Evolutionary conservation across 2,888 invertebrate species (phyloP), one percentile per base, ranked within the genome.

Genomic region (Lamproptera curius): DNA sequence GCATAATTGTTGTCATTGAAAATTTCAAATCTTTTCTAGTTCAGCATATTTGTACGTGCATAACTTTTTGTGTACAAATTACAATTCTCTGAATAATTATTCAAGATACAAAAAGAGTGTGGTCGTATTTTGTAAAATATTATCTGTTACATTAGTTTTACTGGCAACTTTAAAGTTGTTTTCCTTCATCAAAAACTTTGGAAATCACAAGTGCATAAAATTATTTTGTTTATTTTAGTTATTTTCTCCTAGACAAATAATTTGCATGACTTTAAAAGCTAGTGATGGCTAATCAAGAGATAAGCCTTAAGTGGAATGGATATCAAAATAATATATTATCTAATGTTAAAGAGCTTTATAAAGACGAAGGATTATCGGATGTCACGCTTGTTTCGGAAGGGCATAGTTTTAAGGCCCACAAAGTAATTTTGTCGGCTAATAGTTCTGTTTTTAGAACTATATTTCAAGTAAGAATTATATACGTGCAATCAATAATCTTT

Each of bases 291-390:
- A 86, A 86, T 61, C 89, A 88, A 65, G 92, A 92, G 75, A 92
- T 92, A 76, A 92, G 92, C 73, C 78, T 92, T 53, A 91, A 92
- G 71, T 92, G 92, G 92, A 92, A 92, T 72, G 91, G 92, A 52
- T 92, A 90, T 72, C 89, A 91, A 63, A 90, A 77, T 66, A 92
- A 91, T 65, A 91, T 92, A 70, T 75, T 91, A 53, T 83, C 81
- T 46, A 91, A 91, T 56, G 91, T 92, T 57, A 91, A 91, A 65
- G 89, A 89, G 63, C 73, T 92, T 50, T 91, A 85, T 80, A 90
- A 89, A 70, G 91, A 91, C 66, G 91, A 92, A 70, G 89, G 90
- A 33, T 82, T 92, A 63, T 90, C 91, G 20, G 92, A 92, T 68
- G 92, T 92, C 50, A 92, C 92, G 51, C 81, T 92, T 56, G 91